Base-by-base conservation (phyloP, 2,888 invertebrate species). In the Leucozona laternaria region DNA sequence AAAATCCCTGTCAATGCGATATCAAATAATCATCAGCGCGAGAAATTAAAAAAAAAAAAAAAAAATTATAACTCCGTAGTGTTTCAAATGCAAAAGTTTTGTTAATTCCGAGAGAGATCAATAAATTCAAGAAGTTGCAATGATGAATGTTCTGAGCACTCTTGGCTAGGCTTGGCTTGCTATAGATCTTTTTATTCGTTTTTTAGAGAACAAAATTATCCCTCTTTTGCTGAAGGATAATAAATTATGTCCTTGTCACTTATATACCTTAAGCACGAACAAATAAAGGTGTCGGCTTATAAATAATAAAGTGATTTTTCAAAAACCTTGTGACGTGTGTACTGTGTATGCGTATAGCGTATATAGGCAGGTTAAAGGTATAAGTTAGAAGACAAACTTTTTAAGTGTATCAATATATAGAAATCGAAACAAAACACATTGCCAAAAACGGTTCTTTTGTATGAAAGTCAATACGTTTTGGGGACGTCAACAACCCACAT, bases 181-280 rank as follows among this genome's bases (percentile, higher is more conserved):
- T 15, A 40, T 8, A 40, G 34, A 40, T 40, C 43, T 43, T 15
- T 10, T 25, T 37, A 11, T 40, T 22, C 43, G 6, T n/a, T 43
- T 34, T 22, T 57, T 6, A 15, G 22, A 15, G 20, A 17, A 11
- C n/a, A 64, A 28, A 31, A 25, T 31, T 28, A 31, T 64, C 28
- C 45, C 28, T 64, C 20, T 15, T 64, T 64, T 15, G 8, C 20
- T 45, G 43, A 62, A 64, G 31, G 17, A 64, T 64, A 64, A 64
- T 64, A 64, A 64, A 64, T 64, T 64, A 48, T 64, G 17, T 64
- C 45, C 64, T 45, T 64, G 64, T 64, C 64, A 64, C 45, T 58
- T 34, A 25, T n/a, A 15, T 15, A 11, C 7, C 8, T 8, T 6
- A 11, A 25, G 43, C 2, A 55, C 28, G n/a, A 55, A 37, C 6